Base-by-base conservation (phyloP, 2,113 vertebrate species). In the Oxyura jamaicensis region DNA sequence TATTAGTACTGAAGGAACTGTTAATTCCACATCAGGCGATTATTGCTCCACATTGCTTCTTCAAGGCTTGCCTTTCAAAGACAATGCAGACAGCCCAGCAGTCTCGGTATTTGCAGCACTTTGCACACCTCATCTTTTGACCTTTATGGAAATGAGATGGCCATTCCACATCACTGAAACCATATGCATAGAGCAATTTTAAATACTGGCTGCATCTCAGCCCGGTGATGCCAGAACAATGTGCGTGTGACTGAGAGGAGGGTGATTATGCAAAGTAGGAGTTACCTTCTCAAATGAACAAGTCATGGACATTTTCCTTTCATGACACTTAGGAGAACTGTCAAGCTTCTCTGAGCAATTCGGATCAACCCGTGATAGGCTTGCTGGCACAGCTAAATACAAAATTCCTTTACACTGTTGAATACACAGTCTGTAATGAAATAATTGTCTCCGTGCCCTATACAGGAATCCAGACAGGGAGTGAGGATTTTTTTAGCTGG, bases 251-350 rank as follows among this genome's bases (percentile, higher is more conserved):
- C 44, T 83, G 86, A 95, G 65, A 73, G 83, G 77, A 67, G 74
- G 50, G 74, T 86, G 62, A 93, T 91, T 92, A 86, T 92, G 88
- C 48, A 86, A 90, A 91, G 26, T 58, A 78, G 83, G 65, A 84
- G 14, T 81, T 91, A 78, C 59, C 36, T 88, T 77, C 82, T 92
- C 50, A 76, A 76, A 91, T 17, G 90, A 92, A n/a, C 68, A 86
- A 74, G 83, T 90, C 59, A 69, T 4, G 31, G 55, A 23, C 21
- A 31, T 95, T 82, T 93, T 76, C 39, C 59, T 83, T 75, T 91
- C 46, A 33, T 72, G 76, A 59, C 18, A 39, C 83, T 92, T 93
- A 62, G 76, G 65, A 92, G 90, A 90, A 91, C 72, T 83, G 36
- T 90, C 72, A 91, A 42, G 52, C 25, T 96, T 78, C 65, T 75